Evolutionary conservation across 1,140 invertebrate species (phyloP).

Genomic region (Drosophila busckii): DNA sequence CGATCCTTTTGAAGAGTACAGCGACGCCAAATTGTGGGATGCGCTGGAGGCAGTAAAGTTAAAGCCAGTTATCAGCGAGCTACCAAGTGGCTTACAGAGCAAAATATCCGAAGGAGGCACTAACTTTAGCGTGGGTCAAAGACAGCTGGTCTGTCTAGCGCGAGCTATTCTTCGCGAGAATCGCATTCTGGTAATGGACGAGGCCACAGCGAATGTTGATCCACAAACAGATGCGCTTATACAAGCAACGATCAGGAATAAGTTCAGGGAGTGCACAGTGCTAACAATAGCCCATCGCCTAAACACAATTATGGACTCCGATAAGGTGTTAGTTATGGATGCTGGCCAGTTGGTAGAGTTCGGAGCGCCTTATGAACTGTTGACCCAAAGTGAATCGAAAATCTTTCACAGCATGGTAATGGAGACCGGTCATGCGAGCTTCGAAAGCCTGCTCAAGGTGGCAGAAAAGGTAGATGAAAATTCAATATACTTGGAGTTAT

Average conservation of each 20-base stretch:
- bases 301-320: slow-evolving; percentile 57
- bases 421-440: slow-evolving; percentile 82
- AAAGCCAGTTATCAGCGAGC: slow-evolving; percentile 79
- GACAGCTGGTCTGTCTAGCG: slow-evolving; percentile 85
- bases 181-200: slow-evolving; percentile 83
- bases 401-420: slow-evolving; percentile 83
- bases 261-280: slow-evolving; percentile 47
- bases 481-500: neutral
- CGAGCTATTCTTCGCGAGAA: slow-evolving; percentile 86
- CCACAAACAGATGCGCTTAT: slow-evolving; percentile 84
- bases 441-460: slow-evolving; percentile 81
- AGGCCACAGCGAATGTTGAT: slow-evolving; percentile 82
- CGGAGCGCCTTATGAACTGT: slow-evolving; percentile 81
- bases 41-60: slow-evolving; percentile 88
- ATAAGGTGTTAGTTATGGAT: slow-evolving; percentile 52
- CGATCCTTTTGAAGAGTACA: slow-evolving; percentile 87
- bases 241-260: slow-evolving; percentile 81
- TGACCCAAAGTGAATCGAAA: slow-evolving; percentile 70
- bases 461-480: slow-evolving; percentile 80
- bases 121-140: slow-evolving; percentile 87
- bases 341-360: slow-evolving; percentile 47
- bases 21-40: slow-evolving; percentile 88
- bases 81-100: slow-evolving; percentile 79
- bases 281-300: slow-evolving; percentile 54
- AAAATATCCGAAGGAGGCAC: slow-evolving; percentile 82